Conservation (phyloP, 2,888 invertebrate species). For the Dastarcus helophoroides region DNA sequence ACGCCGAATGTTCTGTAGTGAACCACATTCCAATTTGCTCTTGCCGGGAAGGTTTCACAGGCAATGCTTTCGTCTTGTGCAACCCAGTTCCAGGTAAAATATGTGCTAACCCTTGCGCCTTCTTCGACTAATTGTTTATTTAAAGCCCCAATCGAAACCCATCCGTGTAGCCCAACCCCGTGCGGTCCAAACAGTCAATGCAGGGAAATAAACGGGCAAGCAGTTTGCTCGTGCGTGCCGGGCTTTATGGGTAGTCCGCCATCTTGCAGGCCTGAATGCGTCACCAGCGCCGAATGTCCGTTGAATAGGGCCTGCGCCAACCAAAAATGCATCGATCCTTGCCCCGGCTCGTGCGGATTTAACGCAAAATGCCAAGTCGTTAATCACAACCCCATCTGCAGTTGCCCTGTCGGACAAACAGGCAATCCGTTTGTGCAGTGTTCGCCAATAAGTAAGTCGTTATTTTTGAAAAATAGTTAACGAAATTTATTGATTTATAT, state of each 20-base stretch:
- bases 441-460: conserved; percentile 31
- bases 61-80: conserved; percentile 40
- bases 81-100: conserved; percentile 35
- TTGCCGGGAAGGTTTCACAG: conserved; percentile 23
- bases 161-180: conserved; percentile 57
- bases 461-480: conserved; percentile 2
- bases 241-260: conserved; percentile 61
- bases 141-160: conserved; percentile 29
- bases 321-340: conserved; percentile 66
- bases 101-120: not conserved
- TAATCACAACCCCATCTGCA: conserved; percentile 65
- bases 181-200: conserved; percentile 54
- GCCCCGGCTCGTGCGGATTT: conserved; percentile 62
- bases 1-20: conserved; percentile 38
- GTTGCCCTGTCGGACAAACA: conserved; percentile 50
- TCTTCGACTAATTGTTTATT: too few relatives aligned
- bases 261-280: conserved; percentile 60
- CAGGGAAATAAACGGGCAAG: conserved; percentile 52
- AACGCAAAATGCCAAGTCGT: conserved; percentile 60
- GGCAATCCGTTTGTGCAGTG: conserved; percentile 59
- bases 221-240: conserved; percentile 54
- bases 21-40: conserved; percentile 36
- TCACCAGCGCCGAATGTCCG: conserved; percentile 57
- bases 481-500: not conserved
- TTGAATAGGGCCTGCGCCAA: conserved; percentile 58